These are phyloP conservation scores for Acyrthosiphon pisum DNA, from an alignment of 1,140 invertebrate genomes.

Conservation along the genomic window DNA sequence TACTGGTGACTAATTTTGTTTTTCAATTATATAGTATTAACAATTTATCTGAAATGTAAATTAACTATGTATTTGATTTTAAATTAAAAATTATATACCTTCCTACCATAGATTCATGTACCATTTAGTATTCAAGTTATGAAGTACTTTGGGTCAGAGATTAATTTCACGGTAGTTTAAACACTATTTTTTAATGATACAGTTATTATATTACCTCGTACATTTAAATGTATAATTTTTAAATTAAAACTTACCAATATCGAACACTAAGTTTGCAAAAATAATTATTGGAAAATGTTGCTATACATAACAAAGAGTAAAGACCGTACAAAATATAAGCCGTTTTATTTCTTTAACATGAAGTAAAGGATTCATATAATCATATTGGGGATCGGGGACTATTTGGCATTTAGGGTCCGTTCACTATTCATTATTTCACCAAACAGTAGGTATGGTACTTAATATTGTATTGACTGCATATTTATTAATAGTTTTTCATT, in stretches of 20 bases:
- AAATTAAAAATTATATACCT: background rate
- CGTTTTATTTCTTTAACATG: background rate
- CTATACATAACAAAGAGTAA: background rate
- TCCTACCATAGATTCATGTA: background rate
- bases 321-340: background rate
- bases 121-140: background rate
- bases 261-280: background rate
- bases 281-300: background rate
- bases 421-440: background rate
- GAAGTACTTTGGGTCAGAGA: background rate
- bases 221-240: background rate
- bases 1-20: background rate
- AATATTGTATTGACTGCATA: background rate
- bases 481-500: background rate
- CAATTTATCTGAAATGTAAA: background rate
- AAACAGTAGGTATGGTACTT: background rate
- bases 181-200: background rate
- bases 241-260: background rate
- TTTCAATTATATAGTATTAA: background rate
- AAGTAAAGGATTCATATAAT: background rate
- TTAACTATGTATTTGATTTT: background rate
- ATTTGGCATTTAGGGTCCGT: background rate
- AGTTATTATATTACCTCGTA: background rate
- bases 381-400: background rate
- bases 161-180: slow-evolving; percentile 2